Evolutionary conservation across 2,888 invertebrate genomes (phyloP).

Genomic region (Caenorhabditis virilis): DNA sequence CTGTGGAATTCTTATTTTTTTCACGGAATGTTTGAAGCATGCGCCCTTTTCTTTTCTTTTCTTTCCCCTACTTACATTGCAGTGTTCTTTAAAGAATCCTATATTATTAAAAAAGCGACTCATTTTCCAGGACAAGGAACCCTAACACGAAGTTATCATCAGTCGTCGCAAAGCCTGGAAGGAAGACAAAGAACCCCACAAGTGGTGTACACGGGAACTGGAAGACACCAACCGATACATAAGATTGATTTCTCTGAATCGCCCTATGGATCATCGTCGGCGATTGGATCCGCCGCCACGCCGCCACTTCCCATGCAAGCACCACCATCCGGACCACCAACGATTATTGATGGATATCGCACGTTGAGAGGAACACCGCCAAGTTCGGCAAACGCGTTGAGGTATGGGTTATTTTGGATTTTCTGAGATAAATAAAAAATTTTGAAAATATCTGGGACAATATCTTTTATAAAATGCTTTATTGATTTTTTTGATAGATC

Average conservation of each 20-base stretch:
- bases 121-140: constrained; percentile 60
- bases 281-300: constrained; percentile 46
- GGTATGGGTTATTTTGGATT: constrained; percentile 6
- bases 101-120: not conserved
- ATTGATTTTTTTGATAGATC: too few relatives aligned
- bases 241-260: constrained; percentile 58
- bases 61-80: not conserved
- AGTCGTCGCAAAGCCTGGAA: constrained; percentile 64
- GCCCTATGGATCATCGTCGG: constrained; percentile 59
- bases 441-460: not conserved
- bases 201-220: constrained; percentile 67
- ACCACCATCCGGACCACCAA: constrained; percentile 47
- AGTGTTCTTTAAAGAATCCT: not conserved
- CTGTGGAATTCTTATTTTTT: not conserved
- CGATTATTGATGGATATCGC: constrained; percentile 54
- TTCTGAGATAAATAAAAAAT: not conserved
- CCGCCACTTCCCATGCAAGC: constrained; percentile 52
- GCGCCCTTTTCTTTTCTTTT: not conserved
- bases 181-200: constrained; percentile 63
- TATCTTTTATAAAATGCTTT: too few relatives aligned
- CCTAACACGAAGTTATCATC: constrained; percentile 62
- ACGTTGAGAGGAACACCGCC: constrained; percentile 50
- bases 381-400: constrained; percentile 41
- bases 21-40: too few relatives aligned
- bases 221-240: constrained; percentile 61